phyloP scores from a whole-genome alignment of 2,113 vertebrate species.

The Ictidomys tridecemlineatus region DNA sequence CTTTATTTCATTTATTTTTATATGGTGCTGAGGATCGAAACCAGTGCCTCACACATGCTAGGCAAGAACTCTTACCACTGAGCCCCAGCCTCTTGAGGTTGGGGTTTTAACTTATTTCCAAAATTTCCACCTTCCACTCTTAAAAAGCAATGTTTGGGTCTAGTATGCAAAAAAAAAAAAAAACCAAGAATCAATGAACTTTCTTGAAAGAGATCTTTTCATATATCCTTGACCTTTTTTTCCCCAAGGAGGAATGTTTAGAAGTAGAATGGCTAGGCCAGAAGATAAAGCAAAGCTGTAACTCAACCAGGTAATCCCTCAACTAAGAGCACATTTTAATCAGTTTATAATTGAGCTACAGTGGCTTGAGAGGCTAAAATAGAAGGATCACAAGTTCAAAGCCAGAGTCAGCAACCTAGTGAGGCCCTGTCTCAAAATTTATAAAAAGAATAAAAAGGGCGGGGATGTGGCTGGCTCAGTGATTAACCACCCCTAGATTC shows the following conservation, averaged over 20 bases:
- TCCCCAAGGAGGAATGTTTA: not conserved
- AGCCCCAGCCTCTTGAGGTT: not conserved
- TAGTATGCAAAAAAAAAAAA: no score
- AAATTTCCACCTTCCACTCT: not conserved
- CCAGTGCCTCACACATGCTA: no score
- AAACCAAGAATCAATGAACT: not conserved
- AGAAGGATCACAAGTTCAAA: no score
- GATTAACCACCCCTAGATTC: no score
- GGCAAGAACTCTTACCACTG: no score
- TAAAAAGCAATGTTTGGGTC: not conserved
- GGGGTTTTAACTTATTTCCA: constrained; percentile 13
- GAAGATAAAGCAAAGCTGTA: constrained; percentile 22
- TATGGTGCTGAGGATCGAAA: no score
- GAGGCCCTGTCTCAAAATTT: no score
- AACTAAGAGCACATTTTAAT: constrained; percentile 2
- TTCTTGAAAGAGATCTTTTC: not conserved
- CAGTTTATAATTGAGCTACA: not conserved
- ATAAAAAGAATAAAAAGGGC: no score
- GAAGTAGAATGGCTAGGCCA: not conserved
- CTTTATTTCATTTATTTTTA: no score
- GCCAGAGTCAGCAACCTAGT: no score
- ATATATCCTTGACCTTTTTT: not conserved
- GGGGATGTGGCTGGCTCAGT: no score
- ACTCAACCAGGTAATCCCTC: not conserved
- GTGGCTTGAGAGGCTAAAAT: no score